These are phyloP conservation scores for Buathra laborator DNA, from an alignment of 2,888 invertebrate species.

Conservation along the genomic window DNA sequence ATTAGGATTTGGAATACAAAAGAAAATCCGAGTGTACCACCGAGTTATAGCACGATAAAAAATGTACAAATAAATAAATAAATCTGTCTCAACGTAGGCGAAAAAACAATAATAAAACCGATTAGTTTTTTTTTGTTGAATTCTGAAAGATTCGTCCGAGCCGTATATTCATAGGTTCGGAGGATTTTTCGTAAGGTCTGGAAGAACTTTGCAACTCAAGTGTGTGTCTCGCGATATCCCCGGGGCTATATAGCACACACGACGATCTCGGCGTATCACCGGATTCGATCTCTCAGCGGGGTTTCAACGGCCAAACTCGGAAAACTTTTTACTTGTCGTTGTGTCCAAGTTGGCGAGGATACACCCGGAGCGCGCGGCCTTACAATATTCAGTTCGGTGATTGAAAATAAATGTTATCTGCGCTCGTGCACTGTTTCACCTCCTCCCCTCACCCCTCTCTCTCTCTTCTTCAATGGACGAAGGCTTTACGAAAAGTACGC, in stretches of 20 bases:
- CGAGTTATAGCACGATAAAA: not conserved
- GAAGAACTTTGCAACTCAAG: slow-evolving; percentile 32
- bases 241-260: not conserved
- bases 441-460: not conserved
- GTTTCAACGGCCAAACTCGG: not conserved
- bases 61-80: slow-evolving; percentile 16
- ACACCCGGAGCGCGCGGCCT: slow-evolving; percentile 28
- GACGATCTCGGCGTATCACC: slow-evolving; percentile 4
- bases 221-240: slow-evolving; percentile 8
- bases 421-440: slow-evolving; percentile 20
- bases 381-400: slow-evolving; percentile 57
- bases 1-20: not conserved
- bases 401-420: slow-evolving; percentile 63
- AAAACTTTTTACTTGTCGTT: slow-evolving; percentile 52
- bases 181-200: slow-evolving; percentile 22
- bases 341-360: slow-evolving; percentile 56
- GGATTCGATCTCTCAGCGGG: not conserved
- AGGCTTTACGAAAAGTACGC: slow-evolving; percentile 15
- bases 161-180: not conserved
- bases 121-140: not conserved
- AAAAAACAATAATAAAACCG: not conserved
- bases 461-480: not conserved
- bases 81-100: not conserved
- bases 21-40: not conserved
- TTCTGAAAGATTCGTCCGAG: not conserved